Evolutionary conservation across 2,797 vertebrate genomes (phyloP), one percentile per base, ranked within the genome.

Genomic region (Falco columbarius): DNA sequence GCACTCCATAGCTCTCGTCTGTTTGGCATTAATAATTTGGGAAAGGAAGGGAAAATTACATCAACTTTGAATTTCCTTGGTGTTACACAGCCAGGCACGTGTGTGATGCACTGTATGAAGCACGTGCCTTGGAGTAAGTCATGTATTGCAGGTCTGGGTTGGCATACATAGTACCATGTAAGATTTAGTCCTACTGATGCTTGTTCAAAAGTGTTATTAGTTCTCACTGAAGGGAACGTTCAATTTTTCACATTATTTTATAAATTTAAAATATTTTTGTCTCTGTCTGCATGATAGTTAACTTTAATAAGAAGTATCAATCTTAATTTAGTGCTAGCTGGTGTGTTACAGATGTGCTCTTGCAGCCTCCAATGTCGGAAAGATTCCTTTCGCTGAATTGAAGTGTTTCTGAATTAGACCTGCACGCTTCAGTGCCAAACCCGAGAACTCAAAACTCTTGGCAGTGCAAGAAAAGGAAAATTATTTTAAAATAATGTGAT

Each of bases 241-340:
- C 71, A 59, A 42, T 79, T 96, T 91, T 92, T 79, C 73, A 29
- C 55, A 23, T 84, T 79, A 63, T 91, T 96, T 87, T 74, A 27
- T 67, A 81, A 80, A 76, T 87, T 74, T 89, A 80, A 67, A 86
- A 9, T 65, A 47, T 94, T 91, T 96, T 67, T 4, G 1, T 76
- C 36, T 79, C 68, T 82, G 20, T 68, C 65, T 81, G 46, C 46
- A 19, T 67, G 65, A 20, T 61, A 68, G 49, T 61, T 92, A 97
- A 90, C 83, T 81, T n/a, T 67, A 87, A 85, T 63, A 87, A 67
- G 61, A 82, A 75, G 20, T 40, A 93, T 82, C 56, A 74, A 6
- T 93, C 90, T 92, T 94, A 91, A 86, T 95, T 89, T 93, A 83
- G 63, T 87, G 71, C 42, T 90, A 92, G 49, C 59, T 71, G 55